A percentile compares a stretch with the other conserved stretches of the same genome.
Conservation (phyloP, 2,888 invertebrate genomes). For the Bombyx huttoni region DNA sequence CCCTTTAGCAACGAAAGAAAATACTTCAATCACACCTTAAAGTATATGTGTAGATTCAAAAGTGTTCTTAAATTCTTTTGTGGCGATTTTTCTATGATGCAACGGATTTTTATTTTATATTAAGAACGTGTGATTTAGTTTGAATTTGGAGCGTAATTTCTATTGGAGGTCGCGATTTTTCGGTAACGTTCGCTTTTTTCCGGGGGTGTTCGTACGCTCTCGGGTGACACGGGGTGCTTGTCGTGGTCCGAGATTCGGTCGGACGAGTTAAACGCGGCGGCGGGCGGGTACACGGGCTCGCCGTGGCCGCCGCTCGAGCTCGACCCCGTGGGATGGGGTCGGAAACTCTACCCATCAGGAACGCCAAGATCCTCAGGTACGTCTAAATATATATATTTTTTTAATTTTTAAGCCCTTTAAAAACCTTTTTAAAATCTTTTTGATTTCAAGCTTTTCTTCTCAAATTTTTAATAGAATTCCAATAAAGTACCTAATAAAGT, state of each 20-base stretch:
- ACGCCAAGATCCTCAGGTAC: slow-evolving; percentile 76
- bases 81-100: too few species aligned
- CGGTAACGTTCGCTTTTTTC: slow-evolving; percentile 30
- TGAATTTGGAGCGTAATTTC: slow-evolving; percentile 5
- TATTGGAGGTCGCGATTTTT: slow-evolving; percentile 6
- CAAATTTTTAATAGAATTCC: too few species aligned
- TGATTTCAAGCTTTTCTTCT: too few species aligned
- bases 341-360: slow-evolving; percentile 83
- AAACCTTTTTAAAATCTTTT: too few species aligned
- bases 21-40: neutral
- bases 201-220: slow-evolving; percentile 47
- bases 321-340: slow-evolving; percentile 85
- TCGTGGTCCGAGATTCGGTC: slow-evolving; percentile 78
- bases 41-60: too few species aligned
- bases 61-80: too few species aligned
- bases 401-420: too few species aligned
- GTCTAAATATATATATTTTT: slow-evolving; percentile 7
- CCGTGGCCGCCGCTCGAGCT: slow-evolving; percentile 85
- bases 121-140: slow-evolving; percentile 1
- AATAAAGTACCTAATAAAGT: too few species aligned
- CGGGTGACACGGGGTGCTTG: slow-evolving; percentile 45
- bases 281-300: slow-evolving; percentile 84
- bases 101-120: neutral
- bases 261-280: slow-evolving; percentile 80
- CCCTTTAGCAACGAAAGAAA: slow-evolving; percentile 11